Evolutionary conservation across 2,888 invertebrate genomes (phyloP).

Genomic region (Ennomos fuscantarius): DNA sequence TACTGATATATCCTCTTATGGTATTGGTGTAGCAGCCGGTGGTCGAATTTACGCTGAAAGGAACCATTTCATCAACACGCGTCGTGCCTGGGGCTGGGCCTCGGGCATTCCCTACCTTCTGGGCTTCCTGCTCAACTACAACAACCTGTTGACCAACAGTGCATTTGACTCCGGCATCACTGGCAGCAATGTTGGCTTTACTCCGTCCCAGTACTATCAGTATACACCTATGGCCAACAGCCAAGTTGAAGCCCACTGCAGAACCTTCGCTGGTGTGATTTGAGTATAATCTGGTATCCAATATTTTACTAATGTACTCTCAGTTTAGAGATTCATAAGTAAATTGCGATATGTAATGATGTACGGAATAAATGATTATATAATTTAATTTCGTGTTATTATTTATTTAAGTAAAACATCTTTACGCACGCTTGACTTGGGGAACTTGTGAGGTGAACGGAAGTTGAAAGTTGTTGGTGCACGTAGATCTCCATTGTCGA

Average conservation of each 20-base stretch:
- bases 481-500: too few relatives aligned
- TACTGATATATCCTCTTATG: conserved; percentile 22
- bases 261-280: background rate
- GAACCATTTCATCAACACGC: conserved; percentile 20
- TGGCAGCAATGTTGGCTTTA: conserved; percentile 1
- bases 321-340: too few relatives aligned
- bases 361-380: too few relatives aligned
- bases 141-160: conserved; percentile 24
- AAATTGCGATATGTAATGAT: too few relatives aligned
- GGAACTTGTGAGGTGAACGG: too few relatives aligned
- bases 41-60: conserved; percentile 22
- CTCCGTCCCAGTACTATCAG: conserved; percentile 19
- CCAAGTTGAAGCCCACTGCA: conserved; percentile 12
- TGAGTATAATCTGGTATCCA: too few relatives aligned
- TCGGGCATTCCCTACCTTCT: conserved; percentile 2
- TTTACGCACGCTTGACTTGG: too few relatives aligned
- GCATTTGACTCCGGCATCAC: conserved; percentile 13
- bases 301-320: too few relatives aligned
- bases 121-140: conserved; percentile 10
- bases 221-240: conserved; percentile 7
- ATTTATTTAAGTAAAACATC: too few relatives aligned
- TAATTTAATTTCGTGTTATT: too few relatives aligned
- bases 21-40: conserved; percentile 15
- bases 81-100: conserved; percentile 20
- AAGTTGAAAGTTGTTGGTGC: too few relatives aligned